Evolutionary conservation across 2,797 vertebrate genomes (phyloP), one percentile per base, ranked within the genome.

Genomic region (Echiichthys vipera): DNA sequence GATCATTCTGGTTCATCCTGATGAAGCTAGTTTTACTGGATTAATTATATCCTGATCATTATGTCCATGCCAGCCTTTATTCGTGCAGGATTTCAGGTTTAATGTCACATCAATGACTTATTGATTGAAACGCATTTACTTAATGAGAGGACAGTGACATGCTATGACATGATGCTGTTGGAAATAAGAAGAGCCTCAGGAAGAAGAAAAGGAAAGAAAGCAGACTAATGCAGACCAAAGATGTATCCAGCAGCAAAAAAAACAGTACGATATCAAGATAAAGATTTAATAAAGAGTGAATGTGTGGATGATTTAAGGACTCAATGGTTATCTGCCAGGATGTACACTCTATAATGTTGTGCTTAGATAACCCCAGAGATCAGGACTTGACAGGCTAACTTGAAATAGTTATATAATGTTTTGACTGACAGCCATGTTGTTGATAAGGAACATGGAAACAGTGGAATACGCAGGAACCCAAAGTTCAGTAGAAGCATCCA

Each of bases 81-180:
- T 17, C 13, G 10, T n/a, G 1, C 3, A 34, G 34, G 58, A 43
- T 77, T 74, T 43, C 37, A 63, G 15, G 55, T 72, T 78, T 58
- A 5, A 40, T 39, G 37, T 30, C 1, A 14, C 18, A 36, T 20
- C 11, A 2, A n/a, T 63, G n/a, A 58, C 5, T 71, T 24, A 67
- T 1, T 49, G 7, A 59, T 24, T 7, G 18, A 56, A 30, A 47
- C 2, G 2, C 2, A n/a, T 18, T 30, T 14, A 46, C 43, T 42
- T 13, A 34, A 57, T 24, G n/a, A 50, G 15, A 29, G 25, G 42
- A 17, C 24, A 22, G 9, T n/a, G 29, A 61, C 12, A 4, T 37
- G 47, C n/a, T 7, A 18, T 54, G 58, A 64, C 34, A 32, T 1
- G 4, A 5, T 47, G 17, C 13, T 65, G 20, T 25, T 57, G 36